phyloP scores from a whole-genome alignment of 2,888 invertebrate species.

The Cloeon dipterum region DNA sequence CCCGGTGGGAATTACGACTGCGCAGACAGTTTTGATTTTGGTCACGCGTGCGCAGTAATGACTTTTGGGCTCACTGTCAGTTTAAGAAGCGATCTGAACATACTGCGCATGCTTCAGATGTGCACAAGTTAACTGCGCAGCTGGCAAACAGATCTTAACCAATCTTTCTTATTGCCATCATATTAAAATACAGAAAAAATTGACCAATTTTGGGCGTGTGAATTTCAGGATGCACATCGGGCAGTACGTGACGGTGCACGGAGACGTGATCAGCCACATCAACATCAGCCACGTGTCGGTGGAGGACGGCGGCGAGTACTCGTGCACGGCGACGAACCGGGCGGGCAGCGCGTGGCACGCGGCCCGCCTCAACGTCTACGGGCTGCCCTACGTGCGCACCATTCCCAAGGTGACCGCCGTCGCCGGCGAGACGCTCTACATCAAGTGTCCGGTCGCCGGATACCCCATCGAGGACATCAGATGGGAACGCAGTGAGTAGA shows the following conservation, averaged over 20 bases:
- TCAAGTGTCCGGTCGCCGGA: conserved; percentile 63
- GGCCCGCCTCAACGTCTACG: conserved; percentile 58
- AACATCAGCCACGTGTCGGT: conserved; percentile 58
- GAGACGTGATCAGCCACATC: conserved; percentile 62
- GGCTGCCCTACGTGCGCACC: conserved; percentile 52
- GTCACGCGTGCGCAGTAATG: too few relatives aligned
- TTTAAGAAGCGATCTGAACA: too few relatives aligned
- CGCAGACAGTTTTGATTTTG: too few relatives aligned
- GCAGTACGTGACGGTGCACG: conserved; percentile 51
- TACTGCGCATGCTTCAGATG: too few relatives aligned
- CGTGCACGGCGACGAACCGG: conserved; percentile 50
- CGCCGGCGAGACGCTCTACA: conserved; percentile 45
- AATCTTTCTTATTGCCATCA: too few relatives aligned
- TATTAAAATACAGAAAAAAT: too few relatives aligned
- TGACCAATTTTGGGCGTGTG: too few relatives aligned
- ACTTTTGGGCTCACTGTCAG: too few relatives aligned
- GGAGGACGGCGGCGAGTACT: conserved; percentile 60
- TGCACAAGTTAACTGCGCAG: too few relatives aligned
- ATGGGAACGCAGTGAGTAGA: conserved; percentile 44
- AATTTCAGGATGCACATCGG: conserved; percentile 56
- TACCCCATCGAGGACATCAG: conserved; percentile 59
- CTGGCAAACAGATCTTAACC: too few relatives aligned
- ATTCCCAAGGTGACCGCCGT: conserved; percentile 64
- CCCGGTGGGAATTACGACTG: too few relatives aligned
- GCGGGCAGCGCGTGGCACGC: conserved; percentile 48